Percentiles rank a stretch among this genome's conserved stretches.
Evolutionary conservation across 2,113 vertebrate species (phyloP).

Genomic region (Mesembrinibis cayennensis): DNA sequence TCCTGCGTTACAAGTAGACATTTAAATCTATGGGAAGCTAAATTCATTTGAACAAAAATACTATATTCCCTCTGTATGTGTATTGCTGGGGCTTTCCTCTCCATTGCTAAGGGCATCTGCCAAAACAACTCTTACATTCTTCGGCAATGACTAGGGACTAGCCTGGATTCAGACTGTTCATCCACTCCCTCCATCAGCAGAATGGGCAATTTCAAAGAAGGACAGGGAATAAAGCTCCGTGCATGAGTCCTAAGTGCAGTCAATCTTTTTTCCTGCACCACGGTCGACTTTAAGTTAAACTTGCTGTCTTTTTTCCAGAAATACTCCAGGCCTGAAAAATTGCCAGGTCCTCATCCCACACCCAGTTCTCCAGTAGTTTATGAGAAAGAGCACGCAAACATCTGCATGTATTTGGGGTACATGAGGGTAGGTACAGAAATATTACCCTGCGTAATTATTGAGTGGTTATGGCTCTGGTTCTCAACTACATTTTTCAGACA

Average conservation of each 20-base stretch:
- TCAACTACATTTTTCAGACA: constrained; percentile 42
- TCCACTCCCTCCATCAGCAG: constrained; percentile 48
- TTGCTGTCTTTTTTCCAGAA: constrained; percentile 57
- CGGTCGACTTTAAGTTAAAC: constrained; percentile 5
- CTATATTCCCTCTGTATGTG: constrained; percentile 11
- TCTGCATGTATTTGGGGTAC: constrained; percentile 56
- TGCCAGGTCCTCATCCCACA: constrained; percentile 63
- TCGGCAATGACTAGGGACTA: constrained; percentile 39
- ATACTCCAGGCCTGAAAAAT: constrained; percentile 57
- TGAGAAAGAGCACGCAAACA: constrained; percentile 61
- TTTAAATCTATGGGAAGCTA: constrained; percentile 67
- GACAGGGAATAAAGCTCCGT: constrained; percentile 1
- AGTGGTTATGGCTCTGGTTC: constrained; percentile 55
- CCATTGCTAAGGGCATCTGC: constrained; percentile 50
- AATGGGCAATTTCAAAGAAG: constrained; percentile 13
- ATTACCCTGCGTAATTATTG: constrained; percentile 19
- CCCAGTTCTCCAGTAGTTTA: constrained; percentile 54
- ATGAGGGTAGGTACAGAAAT: constrained; percentile 52
- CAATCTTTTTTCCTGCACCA: constrained; percentile 22
- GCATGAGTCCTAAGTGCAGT: background rate
- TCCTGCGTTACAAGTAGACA: constrained; percentile 45
- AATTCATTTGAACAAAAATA: constrained; percentile 50
- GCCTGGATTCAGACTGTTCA: constrained; percentile 25
- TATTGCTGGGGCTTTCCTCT: constrained; percentile 58
- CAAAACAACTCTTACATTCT: constrained; percentile 53